These are phyloP conservation scores for Odontocerum albicorne DNA, from an alignment of 2,888 invertebrate species.

Conservation along the genomic window DNA sequence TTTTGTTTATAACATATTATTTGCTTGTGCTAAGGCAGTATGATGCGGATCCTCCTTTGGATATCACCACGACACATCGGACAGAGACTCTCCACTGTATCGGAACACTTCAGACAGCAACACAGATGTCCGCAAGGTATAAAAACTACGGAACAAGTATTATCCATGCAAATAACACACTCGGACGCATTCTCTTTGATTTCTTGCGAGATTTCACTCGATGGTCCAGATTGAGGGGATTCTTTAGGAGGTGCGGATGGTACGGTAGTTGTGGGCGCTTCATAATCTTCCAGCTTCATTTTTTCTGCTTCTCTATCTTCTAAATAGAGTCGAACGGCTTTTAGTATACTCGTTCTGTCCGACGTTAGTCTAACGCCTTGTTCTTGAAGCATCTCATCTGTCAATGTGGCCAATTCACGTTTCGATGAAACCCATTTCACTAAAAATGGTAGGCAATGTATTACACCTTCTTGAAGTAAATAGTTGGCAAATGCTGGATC, in stretches of 20 bases:
- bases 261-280: neutral
- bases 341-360: constrained; percentile 64
- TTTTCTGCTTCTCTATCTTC: constrained; percentile 44
- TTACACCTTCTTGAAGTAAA: constrained; percentile 69
- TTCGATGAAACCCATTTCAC: constrained; percentile 60
- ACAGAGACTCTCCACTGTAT: constrained; percentile 62
- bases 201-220: constrained; percentile 42
- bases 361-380: constrained; percentile 58
- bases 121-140: constrained; percentile 88
- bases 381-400: constrained; percentile 57
- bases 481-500: constrained; percentile 70
- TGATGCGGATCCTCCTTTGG: constrained; percentile 68
- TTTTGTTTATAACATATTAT: neutral
- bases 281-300: constrained; percentile 22
- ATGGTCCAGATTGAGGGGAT: neutral
- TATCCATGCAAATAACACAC: constrained; percentile 85
- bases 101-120: constrained; percentile 72
- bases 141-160: constrained; percentile 70
- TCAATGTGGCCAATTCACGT: constrained; percentile 56
- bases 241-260: constrained; percentile 18
- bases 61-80: constrained; percentile 78
- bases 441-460: constrained; percentile 76
- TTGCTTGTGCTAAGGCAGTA: constrained; percentile 48
- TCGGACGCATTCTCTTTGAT: constrained; percentile 52
- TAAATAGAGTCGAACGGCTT: constrained; percentile 65